Percentiles rank a stretch among this genome's conserved stretches.
These are phyloP conservation scores for Nemoura dubitans DNA, from an alignment of 2,888 invertebrate genomes.

Conservation along the genomic window DNA sequence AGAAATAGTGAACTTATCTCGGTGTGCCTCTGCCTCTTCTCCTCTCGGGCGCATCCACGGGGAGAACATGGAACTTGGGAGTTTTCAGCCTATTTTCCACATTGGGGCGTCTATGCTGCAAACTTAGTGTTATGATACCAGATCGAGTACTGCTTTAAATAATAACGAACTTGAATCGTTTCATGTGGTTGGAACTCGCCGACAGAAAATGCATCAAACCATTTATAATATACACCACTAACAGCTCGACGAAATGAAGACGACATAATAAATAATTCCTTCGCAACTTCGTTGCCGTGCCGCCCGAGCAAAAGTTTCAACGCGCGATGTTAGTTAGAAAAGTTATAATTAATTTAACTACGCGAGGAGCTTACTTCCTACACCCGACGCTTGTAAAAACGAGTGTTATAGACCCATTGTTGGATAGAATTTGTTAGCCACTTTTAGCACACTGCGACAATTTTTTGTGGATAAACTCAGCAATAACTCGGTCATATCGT, in stretches of 20 bases:
- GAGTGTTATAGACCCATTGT: not conserved
- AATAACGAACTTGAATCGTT: not conserved
- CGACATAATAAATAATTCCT: not conserved
- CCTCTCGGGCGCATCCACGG: not conserved
- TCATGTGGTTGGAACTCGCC: not conserved
- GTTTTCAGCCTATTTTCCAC: not conserved
- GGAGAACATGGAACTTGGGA: not conserved
- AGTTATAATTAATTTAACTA: not conserved
- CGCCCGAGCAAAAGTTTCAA: not conserved
- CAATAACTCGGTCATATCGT: not conserved
- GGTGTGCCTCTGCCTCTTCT: not conserved
- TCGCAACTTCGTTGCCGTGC: not conserved
- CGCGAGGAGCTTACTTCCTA: not conserved
- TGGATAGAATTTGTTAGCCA: not conserved
- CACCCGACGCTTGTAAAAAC: not conserved
- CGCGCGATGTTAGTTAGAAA: not conserved
- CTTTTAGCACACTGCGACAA: too few species aligned
- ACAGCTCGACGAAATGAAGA: not conserved
- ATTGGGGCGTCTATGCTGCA: not conserved
- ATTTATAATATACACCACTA: not conserved
- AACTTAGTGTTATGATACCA: not conserved
- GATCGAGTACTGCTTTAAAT: not conserved
- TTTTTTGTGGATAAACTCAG: not conserved
- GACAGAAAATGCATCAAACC: not conserved
- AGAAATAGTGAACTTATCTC: not conserved